A percentile compares a stretch with the other conserved stretches of the same genome.
These are phyloP conservation scores for Tricholauxania praeusta DNA, from an alignment of 2,888 invertebrate species.

Conservation along the genomic window DNA sequence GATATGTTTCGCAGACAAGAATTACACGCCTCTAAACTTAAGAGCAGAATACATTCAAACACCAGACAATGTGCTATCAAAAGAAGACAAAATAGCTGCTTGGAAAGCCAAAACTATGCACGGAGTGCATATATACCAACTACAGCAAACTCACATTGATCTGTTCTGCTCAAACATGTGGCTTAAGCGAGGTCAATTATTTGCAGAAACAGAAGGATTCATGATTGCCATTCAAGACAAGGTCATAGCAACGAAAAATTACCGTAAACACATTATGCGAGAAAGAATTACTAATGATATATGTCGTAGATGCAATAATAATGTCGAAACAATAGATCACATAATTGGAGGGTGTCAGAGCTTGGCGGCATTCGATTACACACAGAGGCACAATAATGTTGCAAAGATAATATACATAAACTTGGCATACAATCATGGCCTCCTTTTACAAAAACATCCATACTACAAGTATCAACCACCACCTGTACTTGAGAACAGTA, in stretches of 20 bases:
- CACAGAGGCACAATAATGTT: neutral
- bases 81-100: neutral
- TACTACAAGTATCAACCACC: neutral
- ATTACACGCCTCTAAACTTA: neutral
- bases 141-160: neutral
- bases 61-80: neutral
- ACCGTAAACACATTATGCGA: neutral
- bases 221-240: slow-evolving; percentile 7
- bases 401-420: no score
- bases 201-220: slow-evolving; percentile 10
- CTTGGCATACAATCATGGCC: neutral
- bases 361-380: neutral
- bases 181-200: neutral
- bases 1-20: no score
- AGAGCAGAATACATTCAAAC: neutral
- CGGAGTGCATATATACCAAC: neutral
- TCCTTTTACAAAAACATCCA: neutral
- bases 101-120: slow-evolving; percentile 14
- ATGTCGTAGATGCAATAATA: slow-evolving; percentile 1
- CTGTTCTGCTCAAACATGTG: neutral
- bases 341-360: neutral
- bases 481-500: neutral
- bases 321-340: neutral
- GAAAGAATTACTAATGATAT: neutral
- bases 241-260: slow-evolving; percentile 14